phyloP scores from a whole-genome alignment of 2,888 invertebrate species.

The Odontothrips loti region DNA sequence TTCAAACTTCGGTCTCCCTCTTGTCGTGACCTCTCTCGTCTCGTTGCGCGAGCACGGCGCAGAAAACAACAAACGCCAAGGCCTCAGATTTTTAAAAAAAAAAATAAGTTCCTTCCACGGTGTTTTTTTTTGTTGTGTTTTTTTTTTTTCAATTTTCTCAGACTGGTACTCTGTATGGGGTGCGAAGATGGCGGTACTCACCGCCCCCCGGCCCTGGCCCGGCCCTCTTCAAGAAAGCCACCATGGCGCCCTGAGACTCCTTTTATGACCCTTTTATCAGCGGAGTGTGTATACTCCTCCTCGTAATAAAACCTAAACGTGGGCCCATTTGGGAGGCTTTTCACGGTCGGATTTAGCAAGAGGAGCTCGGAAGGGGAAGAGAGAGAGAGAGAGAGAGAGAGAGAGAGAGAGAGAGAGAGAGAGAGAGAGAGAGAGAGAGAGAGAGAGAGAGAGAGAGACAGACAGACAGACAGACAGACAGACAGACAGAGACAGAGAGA shows the following conservation, averaged over 20 bases:
- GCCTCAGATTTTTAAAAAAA: too few relatives aligned
- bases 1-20: too few relatives aligned
- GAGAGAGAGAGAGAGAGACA: not conserved
- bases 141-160: too few relatives aligned
- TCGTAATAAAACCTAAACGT: conserved; percentile 26
- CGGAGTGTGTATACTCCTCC: conserved; percentile 25
- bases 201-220: not conserved
- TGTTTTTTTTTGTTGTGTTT: too few relatives aligned
- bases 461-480: not conserved
- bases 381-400: conserved; percentile 27
- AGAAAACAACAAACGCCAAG: too few relatives aligned
- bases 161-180: not conserved
- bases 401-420: not conserved
- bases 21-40: too few relatives aligned
- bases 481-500: not conserved
- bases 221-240: not conserved
- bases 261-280: conserved; percentile 31
- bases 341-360: conserved; percentile 18
- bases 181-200: conserved; percentile 13
- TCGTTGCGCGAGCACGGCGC: too few relatives aligned
- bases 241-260: conserved; percentile 3
- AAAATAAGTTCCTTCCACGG: too few relatives aligned
- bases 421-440: not conserved
- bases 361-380: conserved; percentile 28
- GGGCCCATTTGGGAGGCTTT: conserved; percentile 25